These are phyloP conservation scores for Anguilla pacifica DNA, from an alignment of 2,797 vertebrate genomes.

Conservation along the genomic window DNA sequence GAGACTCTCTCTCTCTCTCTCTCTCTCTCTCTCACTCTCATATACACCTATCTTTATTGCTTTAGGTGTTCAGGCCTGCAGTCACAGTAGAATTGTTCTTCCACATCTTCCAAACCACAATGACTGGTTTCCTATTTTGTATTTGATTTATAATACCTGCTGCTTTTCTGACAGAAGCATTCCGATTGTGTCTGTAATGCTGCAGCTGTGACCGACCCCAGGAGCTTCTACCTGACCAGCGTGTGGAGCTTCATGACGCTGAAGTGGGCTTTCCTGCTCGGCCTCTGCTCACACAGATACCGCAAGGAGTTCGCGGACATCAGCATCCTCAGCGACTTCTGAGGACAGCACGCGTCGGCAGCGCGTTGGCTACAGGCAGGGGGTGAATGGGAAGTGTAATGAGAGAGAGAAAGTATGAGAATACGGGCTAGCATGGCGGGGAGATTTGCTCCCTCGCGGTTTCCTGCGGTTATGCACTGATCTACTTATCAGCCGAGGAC, in stretches of 20 bases:
- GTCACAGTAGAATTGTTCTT: not conserved
- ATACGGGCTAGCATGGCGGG: not conserved
- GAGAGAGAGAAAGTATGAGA: not conserved
- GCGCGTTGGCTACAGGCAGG: not conserved
- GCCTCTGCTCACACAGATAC: constrained; percentile 82
- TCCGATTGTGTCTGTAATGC: not conserved
- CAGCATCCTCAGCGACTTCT: constrained; percentile 96
- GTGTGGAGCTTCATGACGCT: constrained; percentile 91
- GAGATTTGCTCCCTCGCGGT: not conserved
- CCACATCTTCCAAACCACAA: not conserved
- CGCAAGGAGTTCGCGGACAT: constrained; percentile 90
- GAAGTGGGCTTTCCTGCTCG: constrained; percentile 89
- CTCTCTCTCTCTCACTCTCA: not conserved
- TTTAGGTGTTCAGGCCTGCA: not conserved
- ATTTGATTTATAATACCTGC: not conserved
- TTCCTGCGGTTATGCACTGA: not conserved
- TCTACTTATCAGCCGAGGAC: not conserved
- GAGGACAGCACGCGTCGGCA: constrained; percentile 38
- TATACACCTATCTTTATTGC: not conserved
- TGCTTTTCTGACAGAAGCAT: not conserved
- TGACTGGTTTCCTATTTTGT: constrained; percentile 2
- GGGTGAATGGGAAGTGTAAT: not conserved
- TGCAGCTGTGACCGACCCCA: constrained; percentile 81
- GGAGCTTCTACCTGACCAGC: constrained; percentile 84
- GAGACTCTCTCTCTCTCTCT: constrained; percentile 47